Conservation (phyloP, 2,113 vertebrate species). For the Cettia cetti region DNA sequence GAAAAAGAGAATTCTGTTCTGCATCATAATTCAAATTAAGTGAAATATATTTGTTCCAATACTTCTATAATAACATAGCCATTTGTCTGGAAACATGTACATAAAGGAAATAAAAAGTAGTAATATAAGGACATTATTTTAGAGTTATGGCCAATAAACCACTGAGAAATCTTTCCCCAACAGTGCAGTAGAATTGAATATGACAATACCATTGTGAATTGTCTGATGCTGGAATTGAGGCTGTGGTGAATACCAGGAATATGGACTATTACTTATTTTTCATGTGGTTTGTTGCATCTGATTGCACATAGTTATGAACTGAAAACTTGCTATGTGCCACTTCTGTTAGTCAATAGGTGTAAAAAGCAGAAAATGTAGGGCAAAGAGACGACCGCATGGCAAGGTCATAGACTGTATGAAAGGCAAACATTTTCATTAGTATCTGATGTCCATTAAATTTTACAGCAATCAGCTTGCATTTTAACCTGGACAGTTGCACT, state of each 20-base stretch:
- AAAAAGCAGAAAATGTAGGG: neutral
- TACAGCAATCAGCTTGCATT: neutral
- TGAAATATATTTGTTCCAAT: neutral
- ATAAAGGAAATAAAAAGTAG: neutral
- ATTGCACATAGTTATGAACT: neutral
- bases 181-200: neutral
- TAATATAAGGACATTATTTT: neutral
- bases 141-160: neutral
- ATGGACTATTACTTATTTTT: neutral
- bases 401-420: neutral
- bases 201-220: neutral
- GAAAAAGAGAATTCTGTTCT: neutral
- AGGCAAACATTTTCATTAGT: neutral
- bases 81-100: neutral
- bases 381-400: neutral
- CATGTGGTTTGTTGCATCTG: neutral
- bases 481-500: neutral
- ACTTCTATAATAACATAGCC: neutral
- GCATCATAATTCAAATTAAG: neutral
- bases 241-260: neutral
- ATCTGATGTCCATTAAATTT: neutral
- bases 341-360: neutral
- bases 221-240: neutral
- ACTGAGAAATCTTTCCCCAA: neutral
- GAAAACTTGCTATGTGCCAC: neutral